Evolutionary conservation across 2,113 vertebrate genomes (phyloP).

Genomic region (Leiothrix lutea): DNA sequence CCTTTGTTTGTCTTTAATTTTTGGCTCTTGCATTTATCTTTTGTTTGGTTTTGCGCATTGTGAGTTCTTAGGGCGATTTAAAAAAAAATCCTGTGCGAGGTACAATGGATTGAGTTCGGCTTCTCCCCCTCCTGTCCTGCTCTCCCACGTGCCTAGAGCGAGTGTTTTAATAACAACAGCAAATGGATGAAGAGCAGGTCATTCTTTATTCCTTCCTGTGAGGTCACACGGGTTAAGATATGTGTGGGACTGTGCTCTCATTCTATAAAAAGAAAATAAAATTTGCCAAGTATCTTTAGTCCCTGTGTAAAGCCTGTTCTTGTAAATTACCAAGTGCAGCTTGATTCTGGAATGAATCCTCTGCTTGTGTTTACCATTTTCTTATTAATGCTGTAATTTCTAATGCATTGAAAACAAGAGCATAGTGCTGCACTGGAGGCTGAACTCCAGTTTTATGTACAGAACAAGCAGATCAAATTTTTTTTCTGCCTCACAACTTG

Average conservation of each 20-base stretch:
- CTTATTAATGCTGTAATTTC: background rate
- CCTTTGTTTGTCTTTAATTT: slow-evolving; percentile 48
- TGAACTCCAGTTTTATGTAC: background rate
- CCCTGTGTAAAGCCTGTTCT: background rate
- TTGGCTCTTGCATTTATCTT: slow-evolving; percentile 45
- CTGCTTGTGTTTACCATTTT: background rate
- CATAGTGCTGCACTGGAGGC: background rate
- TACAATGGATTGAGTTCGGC: background rate
- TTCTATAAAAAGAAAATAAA: background rate
- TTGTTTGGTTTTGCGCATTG: slow-evolving; percentile 30
- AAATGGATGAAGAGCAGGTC: background rate
- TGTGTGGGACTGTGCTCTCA: background rate
- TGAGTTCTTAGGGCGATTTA: slow-evolving; percentile 31
- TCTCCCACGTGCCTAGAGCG: background rate
- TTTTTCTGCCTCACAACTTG: background rate
- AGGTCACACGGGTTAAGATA: background rate
- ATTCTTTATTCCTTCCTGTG: background rate
- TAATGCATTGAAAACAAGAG: background rate
- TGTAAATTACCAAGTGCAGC: background rate
- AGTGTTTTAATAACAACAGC: slow-evolving; percentile 45
- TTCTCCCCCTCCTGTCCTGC: background rate
- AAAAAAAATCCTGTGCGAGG: background rate
- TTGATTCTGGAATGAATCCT: background rate
- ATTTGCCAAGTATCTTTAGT: background rate
- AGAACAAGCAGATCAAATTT: background rate